phyloP scores from a whole-genome alignment of 2,888 invertebrate species.

The Cerceris ruficornis region DNA sequence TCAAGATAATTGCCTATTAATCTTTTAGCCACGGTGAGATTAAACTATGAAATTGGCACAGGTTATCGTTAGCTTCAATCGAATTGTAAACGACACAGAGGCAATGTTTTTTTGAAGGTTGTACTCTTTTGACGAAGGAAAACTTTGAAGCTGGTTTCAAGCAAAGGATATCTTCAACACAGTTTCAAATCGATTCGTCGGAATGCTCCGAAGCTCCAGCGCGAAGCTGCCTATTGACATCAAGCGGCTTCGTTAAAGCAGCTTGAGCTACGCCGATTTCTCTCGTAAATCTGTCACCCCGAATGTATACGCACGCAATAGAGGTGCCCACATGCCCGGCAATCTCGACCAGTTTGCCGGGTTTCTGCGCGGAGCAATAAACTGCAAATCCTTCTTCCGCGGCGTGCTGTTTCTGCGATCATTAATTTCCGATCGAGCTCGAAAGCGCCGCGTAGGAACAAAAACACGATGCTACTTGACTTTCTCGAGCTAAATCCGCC shows the following conservation, averaged over 20 bases:
- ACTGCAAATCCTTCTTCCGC: slow-evolving; percentile 65
- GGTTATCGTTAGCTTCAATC: too few species aligned
- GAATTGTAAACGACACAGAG: too few species aligned
- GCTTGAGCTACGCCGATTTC: slow-evolving; percentile 67
- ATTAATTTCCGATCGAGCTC: slow-evolving; percentile 65
- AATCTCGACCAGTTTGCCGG: slow-evolving; percentile 64
- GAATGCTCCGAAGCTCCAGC: slow-evolving; percentile 39
- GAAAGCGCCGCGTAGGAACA: slow-evolving; percentile 8
- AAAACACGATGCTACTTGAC: slow-evolving; percentile 28
- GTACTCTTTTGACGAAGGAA: too few species aligned
- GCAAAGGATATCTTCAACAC: background rate
- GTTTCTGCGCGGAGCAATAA: slow-evolving; percentile 66
- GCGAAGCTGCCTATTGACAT: slow-evolving; percentile 62
- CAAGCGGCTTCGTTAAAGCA: slow-evolving; percentile 67
- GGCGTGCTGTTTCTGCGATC: slow-evolving; percentile 50
- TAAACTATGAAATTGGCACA: too few species aligned
- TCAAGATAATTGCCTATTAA: background rate
- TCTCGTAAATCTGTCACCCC: slow-evolving; percentile 72
- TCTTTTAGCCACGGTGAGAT: background rate
- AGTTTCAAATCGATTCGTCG: slow-evolving; percentile 53
- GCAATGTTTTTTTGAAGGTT: too few species aligned
- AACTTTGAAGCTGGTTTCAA: too few species aligned
- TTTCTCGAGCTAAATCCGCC: slow-evolving; percentile 6
- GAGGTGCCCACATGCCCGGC: slow-evolving; percentile 63
- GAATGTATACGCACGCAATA: slow-evolving; percentile 60